Evolutionary conservation across 2,797 vertebrate species (phyloP), one percentile per base, ranked within the genome.

Genomic region (Falco biarmicus): DNA sequence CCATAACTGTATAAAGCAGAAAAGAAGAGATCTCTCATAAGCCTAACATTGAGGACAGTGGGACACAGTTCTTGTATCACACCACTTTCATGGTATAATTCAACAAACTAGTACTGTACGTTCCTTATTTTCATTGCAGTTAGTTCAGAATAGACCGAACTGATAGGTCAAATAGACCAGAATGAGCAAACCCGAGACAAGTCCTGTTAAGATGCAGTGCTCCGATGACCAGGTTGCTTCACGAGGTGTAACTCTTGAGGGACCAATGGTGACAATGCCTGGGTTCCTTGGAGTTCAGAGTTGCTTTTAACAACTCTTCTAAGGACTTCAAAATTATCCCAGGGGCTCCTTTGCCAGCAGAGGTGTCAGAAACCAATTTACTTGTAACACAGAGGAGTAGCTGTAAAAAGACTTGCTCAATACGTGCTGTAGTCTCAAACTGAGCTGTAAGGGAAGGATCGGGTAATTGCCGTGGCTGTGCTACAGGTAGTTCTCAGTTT

Each of bases 361-460:
- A 94, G 14, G 48, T 92, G 66, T 93, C 90, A 87, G 77, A 84
- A 94, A 65, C 14, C 41, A 91, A 89, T 93, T 96, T 93, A 47
- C 71, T 71, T 86, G 75, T 81, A 89, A 37, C 82, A 84, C 50
- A 17, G 66, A 86, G 69, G 61, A 87, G 51, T 11, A 64, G 66
- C 64, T 95, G 79, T n/a, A n/a, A 54, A 92, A 68, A 53, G 37
- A 39, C 45, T 60, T 94, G 32, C 57, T 91, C 90, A 48, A 1
- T 34, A 39, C 17, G 3, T 6, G 43, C 11, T 10, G 0, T 10
- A 25, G 25, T 47, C 45, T 96, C 75, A 56, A 47, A 39, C 47
- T 43, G 77, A 94, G 65, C 63, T 56, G 24, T 15, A n/a, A 81
- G 78, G 60, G 60, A 15, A 22, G 56, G 34, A 20, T 10, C 31